A percentile compares a stretch with the other conserved stretches of the same genome.
These are phyloP conservation scores for Falcunculus frontatus DNA, from an alignment of 2,113 vertebrate genomes.

Conservation along the genomic window DNA sequence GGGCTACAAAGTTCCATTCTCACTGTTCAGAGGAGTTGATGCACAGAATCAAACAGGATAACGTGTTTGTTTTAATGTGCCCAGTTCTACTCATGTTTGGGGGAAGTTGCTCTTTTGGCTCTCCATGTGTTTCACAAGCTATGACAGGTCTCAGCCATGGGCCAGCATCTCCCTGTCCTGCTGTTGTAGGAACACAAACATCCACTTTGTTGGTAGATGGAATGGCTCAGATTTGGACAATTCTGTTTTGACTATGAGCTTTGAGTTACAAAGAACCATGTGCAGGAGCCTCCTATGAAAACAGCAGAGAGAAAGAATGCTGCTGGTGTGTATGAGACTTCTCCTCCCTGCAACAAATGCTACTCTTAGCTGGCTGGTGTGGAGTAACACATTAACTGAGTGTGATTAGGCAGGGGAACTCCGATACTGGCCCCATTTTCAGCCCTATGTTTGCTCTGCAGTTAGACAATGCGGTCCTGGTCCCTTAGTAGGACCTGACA, in stretches of 20 bases:
- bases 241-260: not conserved
- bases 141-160: not conserved
- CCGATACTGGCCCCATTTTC: not conserved
- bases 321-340: not conserved
- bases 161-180: not conserved
- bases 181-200: not conserved
- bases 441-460: slow-evolving; percentile 31
- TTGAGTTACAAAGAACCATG: not conserved
- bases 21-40: not conserved
- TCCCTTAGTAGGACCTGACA: not conserved
- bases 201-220: not conserved
- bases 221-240: not conserved
- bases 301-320: not conserved
- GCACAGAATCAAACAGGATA: not conserved
- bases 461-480: slow-evolving; percentile 30
- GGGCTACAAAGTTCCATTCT: not conserved
- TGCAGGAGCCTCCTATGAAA: not conserved
- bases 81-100: not conserved
- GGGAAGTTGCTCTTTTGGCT: not conserved
- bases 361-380: not conserved
- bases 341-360: not conserved
- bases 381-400: slow-evolving; percentile 25
- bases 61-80: not conserved
- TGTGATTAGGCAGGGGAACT: slow-evolving; percentile 17
- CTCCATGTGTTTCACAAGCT: not conserved